Evolutionary conservation across 2,888 invertebrate genomes (phyloP).

Genomic region (Teinopalpus imperialis): DNA sequence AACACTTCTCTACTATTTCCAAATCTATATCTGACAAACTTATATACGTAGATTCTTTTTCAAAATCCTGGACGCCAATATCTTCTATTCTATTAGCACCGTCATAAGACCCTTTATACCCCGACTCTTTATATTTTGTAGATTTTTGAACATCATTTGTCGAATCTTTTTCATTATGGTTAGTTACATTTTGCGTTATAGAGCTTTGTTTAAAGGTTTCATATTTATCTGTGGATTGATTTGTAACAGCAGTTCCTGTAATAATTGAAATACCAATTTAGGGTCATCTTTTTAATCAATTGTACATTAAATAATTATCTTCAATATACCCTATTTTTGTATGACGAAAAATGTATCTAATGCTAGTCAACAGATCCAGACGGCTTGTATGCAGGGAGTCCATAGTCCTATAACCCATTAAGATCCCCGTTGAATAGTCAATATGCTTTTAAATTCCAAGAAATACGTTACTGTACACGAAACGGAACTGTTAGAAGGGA

Average conservation of each 20-base stretch:
- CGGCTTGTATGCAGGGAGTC: too few species aligned
- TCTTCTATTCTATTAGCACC: constrained; percentile 31
- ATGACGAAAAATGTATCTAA: too few species aligned
- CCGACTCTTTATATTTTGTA: not conserved
- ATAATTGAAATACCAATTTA: constrained; percentile 2
- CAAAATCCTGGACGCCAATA: constrained; percentile 35
- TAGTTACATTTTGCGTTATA: constrained; percentile 7
- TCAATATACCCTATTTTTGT: too few species aligned
- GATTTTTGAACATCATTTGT: too few species aligned
- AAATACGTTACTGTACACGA: too few species aligned
- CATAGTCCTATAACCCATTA: too few species aligned
- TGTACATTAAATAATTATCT: too few species aligned
- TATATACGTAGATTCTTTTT: constrained; percentile 54
- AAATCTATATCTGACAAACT: constrained; percentile 71
- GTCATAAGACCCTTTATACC: constrained; percentile 42
- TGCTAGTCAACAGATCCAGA: too few species aligned
- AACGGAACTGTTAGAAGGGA: too few species aligned
- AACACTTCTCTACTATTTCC: constrained; percentile 63
- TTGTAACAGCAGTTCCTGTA: constrained; percentile 19
- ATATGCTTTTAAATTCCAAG: too few species aligned
- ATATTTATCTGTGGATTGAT: not conserved
- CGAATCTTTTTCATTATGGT: constrained; percentile 30
- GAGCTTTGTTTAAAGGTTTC: not conserved
- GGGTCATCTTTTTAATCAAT: too few species aligned
- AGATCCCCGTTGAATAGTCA: too few species aligned